These are phyloP conservation scores for Pycnonotus jocosus DNA, from an alignment of 2,113 vertebrate genomes.

Conservation along the genomic window DNA sequence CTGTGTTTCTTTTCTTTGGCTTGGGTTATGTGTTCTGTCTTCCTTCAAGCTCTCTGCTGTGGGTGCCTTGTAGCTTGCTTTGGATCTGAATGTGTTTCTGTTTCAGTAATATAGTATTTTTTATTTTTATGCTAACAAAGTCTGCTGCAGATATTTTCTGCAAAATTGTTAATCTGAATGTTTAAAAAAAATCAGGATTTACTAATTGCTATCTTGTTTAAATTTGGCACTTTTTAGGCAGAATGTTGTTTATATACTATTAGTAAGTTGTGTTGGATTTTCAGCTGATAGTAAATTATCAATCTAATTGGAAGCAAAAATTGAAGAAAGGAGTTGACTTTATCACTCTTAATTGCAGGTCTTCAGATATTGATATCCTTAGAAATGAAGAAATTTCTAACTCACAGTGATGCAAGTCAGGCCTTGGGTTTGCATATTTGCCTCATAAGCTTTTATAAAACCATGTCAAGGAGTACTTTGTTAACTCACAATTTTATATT, in stretches of 20 bases:
- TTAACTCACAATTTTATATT: neutral
- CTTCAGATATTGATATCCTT: conserved; percentile 9
- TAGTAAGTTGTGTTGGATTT: neutral
- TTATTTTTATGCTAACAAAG: neutral
- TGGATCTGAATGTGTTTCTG: neutral
- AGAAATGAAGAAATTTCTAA: neutral
- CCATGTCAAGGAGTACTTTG: neutral
- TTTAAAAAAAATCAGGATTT: neutral
- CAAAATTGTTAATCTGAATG: neutral
- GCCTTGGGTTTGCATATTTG: neutral
- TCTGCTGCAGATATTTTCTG: neutral
- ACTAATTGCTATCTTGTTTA: neutral
- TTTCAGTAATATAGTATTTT: neutral
- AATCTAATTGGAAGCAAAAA: neutral
- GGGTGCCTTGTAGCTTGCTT: neutral
- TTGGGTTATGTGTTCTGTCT: neutral
- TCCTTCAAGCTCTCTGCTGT: neutral
- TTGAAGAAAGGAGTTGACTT: conserved; percentile 4
- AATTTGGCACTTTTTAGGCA: neutral
- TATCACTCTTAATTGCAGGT: conserved; percentile 11
- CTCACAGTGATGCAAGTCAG: neutral
- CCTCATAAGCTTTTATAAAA: neutral
- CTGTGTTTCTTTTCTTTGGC: neutral
- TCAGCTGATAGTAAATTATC: neutral
- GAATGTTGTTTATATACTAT: neutral